Evolutionary conservation across 1,140 invertebrate species (phyloP).

Genomic region (Pseudomyrmex concolor): DNA sequence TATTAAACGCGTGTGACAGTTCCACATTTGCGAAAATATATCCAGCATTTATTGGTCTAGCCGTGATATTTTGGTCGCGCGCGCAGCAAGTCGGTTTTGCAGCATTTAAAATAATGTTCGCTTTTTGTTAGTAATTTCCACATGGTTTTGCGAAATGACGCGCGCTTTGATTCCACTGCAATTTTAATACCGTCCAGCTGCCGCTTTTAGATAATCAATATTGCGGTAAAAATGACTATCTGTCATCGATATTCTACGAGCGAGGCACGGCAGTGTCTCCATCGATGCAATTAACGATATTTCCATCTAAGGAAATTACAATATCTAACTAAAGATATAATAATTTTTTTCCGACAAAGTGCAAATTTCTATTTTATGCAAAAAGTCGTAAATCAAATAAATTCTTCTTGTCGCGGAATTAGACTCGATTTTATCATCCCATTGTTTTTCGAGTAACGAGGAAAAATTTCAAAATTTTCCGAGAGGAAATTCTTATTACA

Average conservation of each 20-base stretch:
- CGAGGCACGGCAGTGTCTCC: background rate
- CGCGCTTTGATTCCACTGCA: conserved; percentile 36
- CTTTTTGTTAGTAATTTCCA: conserved; percentile 26
- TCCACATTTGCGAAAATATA: conserved; percentile 30
- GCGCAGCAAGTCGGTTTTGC: background rate
- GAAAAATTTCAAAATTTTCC: no score
- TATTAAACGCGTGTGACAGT: conserved; percentile 29
- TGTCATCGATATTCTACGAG: conserved; percentile 21
- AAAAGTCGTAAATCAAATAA: no score
- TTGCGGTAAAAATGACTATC: conserved; percentile 42
- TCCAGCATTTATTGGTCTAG: conserved; percentile 31
- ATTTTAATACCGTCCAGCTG: conserved; percentile 39
- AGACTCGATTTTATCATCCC: no score
- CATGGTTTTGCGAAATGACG: conserved; percentile 25
- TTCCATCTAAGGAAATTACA: background rate
- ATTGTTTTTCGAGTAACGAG: no score
- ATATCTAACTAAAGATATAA: no score
- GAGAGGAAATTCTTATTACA: background rate
- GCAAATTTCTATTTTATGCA: background rate
- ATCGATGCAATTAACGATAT: conserved; percentile 26
- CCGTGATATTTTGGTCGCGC: conserved; percentile 34
- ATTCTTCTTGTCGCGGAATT: no score
- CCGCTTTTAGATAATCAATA: conserved; percentile 48
- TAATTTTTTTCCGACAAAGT: background rate
- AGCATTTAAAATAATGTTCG: background rate